Evolutionary conservation across 1,140 invertebrate species (phyloP), one percentile per base, ranked within the genome.

Genomic region (Helicoverpa zea): DNA sequence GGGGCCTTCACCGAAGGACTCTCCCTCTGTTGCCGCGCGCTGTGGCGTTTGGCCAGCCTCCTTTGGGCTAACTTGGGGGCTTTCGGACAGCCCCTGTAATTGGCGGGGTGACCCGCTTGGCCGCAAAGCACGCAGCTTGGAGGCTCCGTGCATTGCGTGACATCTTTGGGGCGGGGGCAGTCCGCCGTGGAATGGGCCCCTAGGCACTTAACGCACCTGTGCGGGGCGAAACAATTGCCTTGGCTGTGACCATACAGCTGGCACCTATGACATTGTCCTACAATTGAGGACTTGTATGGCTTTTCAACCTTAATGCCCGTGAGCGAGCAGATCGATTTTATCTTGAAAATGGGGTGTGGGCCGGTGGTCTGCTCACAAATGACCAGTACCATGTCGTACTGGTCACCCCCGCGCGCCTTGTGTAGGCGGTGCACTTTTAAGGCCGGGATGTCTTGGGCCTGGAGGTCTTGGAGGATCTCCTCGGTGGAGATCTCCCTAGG

Each of bases 211-310:
- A 87, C 84, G 78, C 86, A 91, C 23, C 76, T 59, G 0, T 82
- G 49, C 3, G 23, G 49, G 0, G 64, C 70, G 11, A 79, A 73
- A 30, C 88, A 91, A 18, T 81, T 83, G 0, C 63, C 43, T 0
- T 79, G 70, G 2, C 84, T 74, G 23, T 91, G 89, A 0, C 85
- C 85, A 52, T 86, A 90, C 0, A 54, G 29, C 29, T 90, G 89
- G 83, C 89, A 90, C 0, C 79, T 73, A 5, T 86, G 82, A 47
- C 88, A 91, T 29, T 91, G 89, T 0, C 74, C 79, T 0, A 83
- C 51, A 2, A 18, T 13, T 0, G 49, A 63, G 0, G 13, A 12
- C 5, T 73, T 81, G 1, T 54, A 51, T 0, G 80, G 73, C 0
- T 61, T 30, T 64, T 86, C 85, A 0, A 84, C 23, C 0, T 1